Evolutionary conservation across 2,113 vertebrate genomes (phyloP).

Genomic region (Tor tambroides): DNA sequence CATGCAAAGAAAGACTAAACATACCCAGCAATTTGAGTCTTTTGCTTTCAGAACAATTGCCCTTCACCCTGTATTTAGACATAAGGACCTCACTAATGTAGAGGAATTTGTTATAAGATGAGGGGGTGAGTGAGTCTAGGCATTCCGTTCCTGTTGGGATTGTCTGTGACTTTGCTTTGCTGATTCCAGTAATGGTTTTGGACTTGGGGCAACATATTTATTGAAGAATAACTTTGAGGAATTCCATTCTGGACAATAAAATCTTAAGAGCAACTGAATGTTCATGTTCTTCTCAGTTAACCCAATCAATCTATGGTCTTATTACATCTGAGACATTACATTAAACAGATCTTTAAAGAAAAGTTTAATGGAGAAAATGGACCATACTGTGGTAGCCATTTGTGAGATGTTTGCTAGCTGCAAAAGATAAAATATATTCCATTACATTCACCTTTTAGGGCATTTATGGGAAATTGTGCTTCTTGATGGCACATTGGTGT

Average conservation of each 20-base stretch:
- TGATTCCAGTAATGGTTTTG: slow-evolving; percentile 44
- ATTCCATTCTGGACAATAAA: slow-evolving; percentile 36
- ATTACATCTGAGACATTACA: slow-evolving; percentile 9
- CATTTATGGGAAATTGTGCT: background rate
- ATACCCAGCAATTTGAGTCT: background rate
- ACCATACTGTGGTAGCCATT: background rate
- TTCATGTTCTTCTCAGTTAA: background rate
- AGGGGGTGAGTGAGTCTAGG: slow-evolving; percentile 9
- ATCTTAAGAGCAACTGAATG: slow-evolving; percentile 17
- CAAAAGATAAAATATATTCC: background rate
- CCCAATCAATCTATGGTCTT: background rate
- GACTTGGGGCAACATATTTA: slow-evolving; percentile 42
- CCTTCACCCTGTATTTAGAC: background rate
- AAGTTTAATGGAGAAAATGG: background rate
- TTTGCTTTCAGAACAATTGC: background rate
- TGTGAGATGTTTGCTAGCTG: background rate
- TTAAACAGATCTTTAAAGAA: background rate
- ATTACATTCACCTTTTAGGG: background rate
- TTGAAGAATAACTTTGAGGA: slow-evolving; percentile 28
- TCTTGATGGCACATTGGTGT: background rate
- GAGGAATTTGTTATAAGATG: slow-evolving; percentile 1
- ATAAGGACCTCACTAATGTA: background rate
- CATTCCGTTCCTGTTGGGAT: slow-evolving; percentile 34
- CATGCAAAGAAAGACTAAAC: background rate
- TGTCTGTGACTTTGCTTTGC: slow-evolving; percentile 36